A percentile compares a stretch with the other conserved stretches of the same genome.
phyloP scores from a whole-genome alignment of 2,888 invertebrate genomes.

The Gortyna flavago region DNA sequence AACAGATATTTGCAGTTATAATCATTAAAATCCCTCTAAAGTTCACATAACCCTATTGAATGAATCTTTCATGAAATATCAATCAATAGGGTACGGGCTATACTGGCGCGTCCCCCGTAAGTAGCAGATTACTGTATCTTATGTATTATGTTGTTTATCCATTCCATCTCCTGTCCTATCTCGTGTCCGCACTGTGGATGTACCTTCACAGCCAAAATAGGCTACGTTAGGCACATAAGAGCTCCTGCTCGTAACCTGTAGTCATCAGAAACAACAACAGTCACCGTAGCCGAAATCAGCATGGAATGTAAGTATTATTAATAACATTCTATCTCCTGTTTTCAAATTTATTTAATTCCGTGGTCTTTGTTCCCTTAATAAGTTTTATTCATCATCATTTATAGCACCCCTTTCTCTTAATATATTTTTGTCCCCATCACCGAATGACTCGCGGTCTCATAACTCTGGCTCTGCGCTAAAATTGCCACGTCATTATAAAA shows the following conservation, averaged over 20 bases:
- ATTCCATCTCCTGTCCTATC: no score
- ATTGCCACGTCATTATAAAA: conserved; percentile 58
- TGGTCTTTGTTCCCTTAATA: conserved; percentile 13
- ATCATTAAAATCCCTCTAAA: background rate
- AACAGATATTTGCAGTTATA: background rate
- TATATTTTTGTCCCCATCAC: conserved; percentile 25
- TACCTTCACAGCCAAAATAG: no score
- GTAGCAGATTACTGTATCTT: no score
- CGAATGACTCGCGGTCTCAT: conserved; percentile 50
- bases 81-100: background rate
- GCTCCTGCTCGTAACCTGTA: no score
- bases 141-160: no score
- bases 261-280: no score
- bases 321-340: background rate
- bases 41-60: background rate
- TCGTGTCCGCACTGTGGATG: no score
- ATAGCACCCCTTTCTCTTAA: conserved; percentile 36
- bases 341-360: background rate
- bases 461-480: conserved; percentile 49
- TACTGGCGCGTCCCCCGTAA: no score
- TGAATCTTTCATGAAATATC: background rate
- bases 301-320: background rate
- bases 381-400: conserved; percentile 31
- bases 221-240: no score
- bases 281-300: no score